phyloP scores from a whole-genome alignment of 2,888 invertebrate genomes.

The Punctoribates punctum region DNA sequence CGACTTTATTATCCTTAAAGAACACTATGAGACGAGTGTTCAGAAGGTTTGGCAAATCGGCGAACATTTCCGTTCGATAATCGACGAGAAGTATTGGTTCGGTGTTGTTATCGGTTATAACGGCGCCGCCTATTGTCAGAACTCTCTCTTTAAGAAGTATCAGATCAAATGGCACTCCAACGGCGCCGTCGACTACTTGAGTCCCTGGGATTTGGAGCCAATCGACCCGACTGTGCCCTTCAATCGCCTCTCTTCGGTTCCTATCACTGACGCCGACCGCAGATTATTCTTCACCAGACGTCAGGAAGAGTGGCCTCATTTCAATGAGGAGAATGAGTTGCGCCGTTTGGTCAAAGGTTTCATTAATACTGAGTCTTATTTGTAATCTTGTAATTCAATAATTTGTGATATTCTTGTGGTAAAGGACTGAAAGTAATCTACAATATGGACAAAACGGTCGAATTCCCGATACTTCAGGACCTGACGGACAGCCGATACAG shows the following conservation, averaged over 20 bases:
- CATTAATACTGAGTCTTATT: neutral
- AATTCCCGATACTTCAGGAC: conserved; percentile 7
- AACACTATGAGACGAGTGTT: conserved; percentile 13
- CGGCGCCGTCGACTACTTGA: neutral
- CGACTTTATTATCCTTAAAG: conserved; percentile 7
- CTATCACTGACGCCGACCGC: neutral
- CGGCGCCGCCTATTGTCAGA: neutral
- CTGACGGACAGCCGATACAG: conserved; percentile 1
- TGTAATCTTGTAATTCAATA: neutral
- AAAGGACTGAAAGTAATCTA: neutral
- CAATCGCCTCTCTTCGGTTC: neutral
- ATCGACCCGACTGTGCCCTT: neutral
- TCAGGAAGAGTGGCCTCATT: neutral
- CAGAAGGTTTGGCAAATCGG: neutral
- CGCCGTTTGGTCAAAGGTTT: conserved; percentile 8
- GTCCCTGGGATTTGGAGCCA: conserved; percentile 9
- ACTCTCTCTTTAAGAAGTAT: neutral
- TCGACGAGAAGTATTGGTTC: conserved; percentile 1
- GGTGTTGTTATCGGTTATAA: neutral
- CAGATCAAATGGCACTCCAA: neutral
- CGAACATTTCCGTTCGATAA: neutral
- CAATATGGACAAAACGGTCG: neutral
- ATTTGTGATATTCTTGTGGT: neutral
- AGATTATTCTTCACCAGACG: neutral
- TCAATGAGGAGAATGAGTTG: neutral